Conservation (phyloP, 2,113 vertebrate species). For the Aviceda subcristata region DNA sequence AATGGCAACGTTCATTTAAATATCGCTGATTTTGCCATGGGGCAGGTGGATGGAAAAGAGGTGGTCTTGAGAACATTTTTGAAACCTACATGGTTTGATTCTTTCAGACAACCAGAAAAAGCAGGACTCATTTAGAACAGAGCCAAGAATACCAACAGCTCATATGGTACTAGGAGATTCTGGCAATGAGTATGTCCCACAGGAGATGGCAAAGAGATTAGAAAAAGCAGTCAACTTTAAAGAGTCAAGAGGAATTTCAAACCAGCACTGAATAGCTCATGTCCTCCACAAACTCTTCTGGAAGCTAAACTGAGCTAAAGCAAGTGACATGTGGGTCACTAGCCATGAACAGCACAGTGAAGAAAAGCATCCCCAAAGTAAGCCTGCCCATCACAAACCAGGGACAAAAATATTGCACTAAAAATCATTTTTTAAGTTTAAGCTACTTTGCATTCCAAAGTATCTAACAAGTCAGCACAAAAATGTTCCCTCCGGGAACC, state of each 20-base stretch:
- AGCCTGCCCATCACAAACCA: background rate
- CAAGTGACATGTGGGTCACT: background rate
- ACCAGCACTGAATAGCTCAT: slow-evolving; percentile 13
- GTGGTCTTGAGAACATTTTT: background rate
- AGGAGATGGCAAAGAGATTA: slow-evolving; percentile 45
- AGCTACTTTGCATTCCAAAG: background rate
- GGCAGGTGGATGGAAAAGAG: slow-evolving; percentile 32
- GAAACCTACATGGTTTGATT: slow-evolving; percentile 29
- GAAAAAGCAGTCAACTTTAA: slow-evolving; percentile 50
- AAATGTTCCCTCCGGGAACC: background rate
- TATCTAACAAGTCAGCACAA: background rate
- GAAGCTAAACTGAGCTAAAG: slow-evolving; percentile 6
- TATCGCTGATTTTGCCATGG: background rate
- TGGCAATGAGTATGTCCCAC: slow-evolving; percentile 13
- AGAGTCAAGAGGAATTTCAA: slow-evolving; percentile 46
- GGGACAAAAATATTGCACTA: background rate
- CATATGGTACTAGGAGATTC: slow-evolving; percentile 41
- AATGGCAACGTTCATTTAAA: background rate
- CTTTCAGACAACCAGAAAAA: slow-evolving; percentile 42
- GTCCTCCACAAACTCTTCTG: background rate
- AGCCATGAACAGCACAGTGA: background rate
- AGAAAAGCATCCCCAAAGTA: background rate
- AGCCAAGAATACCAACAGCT: slow-evolving; percentile 53
- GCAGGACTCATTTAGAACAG: slow-evolving; percentile 46
- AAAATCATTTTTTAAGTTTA: background rate